A percentile compares a stretch with the other conserved stretches of the same genome.
phyloP scores from a whole-genome alignment of 2,888 invertebrate genomes.

The Papilio elwesi region DNA sequence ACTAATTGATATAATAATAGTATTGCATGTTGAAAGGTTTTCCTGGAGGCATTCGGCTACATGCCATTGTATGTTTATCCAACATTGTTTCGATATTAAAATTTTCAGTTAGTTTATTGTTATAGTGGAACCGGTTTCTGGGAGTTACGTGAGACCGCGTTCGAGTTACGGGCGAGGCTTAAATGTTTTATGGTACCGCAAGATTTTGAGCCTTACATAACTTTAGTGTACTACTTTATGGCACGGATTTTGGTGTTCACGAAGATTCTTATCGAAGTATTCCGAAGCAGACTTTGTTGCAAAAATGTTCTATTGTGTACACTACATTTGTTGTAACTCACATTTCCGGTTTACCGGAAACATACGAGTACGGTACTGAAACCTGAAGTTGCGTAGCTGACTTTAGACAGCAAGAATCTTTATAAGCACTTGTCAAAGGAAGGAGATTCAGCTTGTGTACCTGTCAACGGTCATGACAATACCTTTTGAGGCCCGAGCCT shows the following conservation, averaged over 20 bases:
- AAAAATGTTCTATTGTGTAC: neutral
- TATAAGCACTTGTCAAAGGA: too few relatives aligned
- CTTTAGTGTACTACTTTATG: slow-evolving; percentile 27
- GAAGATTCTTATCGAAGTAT: slow-evolving; percentile 30
- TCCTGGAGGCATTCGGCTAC: neutral
- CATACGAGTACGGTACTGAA: too few relatives aligned
- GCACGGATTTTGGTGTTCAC: slow-evolving; percentile 33
- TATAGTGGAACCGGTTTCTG: slow-evolving; percentile 13
- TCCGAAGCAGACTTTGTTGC: slow-evolving; percentile 14
- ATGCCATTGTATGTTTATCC: slow-evolving; percentile 23
- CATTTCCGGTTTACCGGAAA: too few relatives aligned
- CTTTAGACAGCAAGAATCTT: too few relatives aligned
- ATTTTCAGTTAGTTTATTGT: slow-evolving; percentile 25
- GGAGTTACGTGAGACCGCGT: slow-evolving; percentile 24
- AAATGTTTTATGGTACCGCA: slow-evolving; percentile 39
- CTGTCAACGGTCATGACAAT: too few relatives aligned
- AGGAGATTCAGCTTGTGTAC: too few relatives aligned
- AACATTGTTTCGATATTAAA: slow-evolving; percentile 33
- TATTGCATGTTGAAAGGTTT: slow-evolving; percentile 19
- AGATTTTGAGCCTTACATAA: slow-evolving; percentile 33
- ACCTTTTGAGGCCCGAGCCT: too few relatives aligned
- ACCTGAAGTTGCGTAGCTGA: too few relatives aligned
- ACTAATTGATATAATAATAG: neutral
- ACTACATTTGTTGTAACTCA: neutral
- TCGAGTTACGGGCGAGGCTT: slow-evolving; percentile 33